Percentiles rank a stretch among this genome's conserved stretches.
Conservation (phyloP, 2,113 vertebrate species). For the Chroicocephalus ridibundus region DNA sequence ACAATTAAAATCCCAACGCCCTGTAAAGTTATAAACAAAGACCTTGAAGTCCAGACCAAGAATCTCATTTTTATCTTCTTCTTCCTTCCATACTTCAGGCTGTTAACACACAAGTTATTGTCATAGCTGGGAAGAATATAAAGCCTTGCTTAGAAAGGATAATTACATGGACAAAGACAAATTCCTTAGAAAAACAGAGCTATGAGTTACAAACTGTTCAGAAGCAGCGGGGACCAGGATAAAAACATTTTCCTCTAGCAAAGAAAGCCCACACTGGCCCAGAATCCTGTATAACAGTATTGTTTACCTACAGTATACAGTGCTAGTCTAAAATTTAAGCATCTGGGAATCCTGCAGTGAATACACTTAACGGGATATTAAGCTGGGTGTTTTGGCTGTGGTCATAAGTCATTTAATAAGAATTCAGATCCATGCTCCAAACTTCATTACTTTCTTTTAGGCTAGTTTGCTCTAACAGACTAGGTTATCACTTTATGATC, state of each 20-base stretch:
- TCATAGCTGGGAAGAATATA: not conserved
- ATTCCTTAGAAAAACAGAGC: not conserved
- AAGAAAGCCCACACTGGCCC: not conserved
- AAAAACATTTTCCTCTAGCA: not conserved
- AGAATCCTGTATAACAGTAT: not conserved
- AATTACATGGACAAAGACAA: not conserved
- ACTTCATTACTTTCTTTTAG: not conserved
- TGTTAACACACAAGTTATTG: not conserved
- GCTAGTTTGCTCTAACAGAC: not conserved
- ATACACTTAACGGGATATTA: not conserved
- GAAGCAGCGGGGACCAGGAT: not conserved
- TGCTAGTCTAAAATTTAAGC: not conserved
- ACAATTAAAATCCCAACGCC: not conserved
- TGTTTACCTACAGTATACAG: not conserved
- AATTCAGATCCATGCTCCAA: not conserved
- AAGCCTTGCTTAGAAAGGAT: not conserved
- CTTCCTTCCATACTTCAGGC: not conserved
- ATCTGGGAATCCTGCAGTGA: not conserved
- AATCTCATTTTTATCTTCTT: not conserved
- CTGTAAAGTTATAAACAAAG: not conserved
- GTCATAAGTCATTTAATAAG: not conserved
- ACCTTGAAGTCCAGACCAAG: not conserved
- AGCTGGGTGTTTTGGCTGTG: not conserved
- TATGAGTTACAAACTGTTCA: not conserved
- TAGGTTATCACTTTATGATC: not conserved